phyloP scores from a whole-genome alignment of 2,888 invertebrate genomes.

The Cheilosia impressa region DNA sequence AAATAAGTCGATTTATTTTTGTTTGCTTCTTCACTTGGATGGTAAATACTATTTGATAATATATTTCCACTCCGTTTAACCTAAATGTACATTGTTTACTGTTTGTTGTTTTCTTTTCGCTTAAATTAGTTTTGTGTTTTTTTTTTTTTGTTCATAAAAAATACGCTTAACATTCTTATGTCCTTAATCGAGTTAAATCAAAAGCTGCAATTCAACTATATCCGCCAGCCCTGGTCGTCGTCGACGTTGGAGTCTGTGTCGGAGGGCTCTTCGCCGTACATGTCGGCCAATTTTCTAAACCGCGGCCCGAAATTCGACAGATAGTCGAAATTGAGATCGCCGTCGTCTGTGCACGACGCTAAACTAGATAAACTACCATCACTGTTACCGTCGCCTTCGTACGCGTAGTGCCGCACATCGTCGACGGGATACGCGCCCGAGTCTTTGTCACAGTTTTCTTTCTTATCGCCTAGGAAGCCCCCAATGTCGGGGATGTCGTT shows the following conservation, averaged over 20 bases:
- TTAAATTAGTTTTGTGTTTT: slow-evolving; percentile 5
- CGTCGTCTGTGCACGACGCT: slow-evolving; percentile 96
- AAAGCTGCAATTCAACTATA: slow-evolving; percentile 77
- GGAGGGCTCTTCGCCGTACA: slow-evolving; percentile 95
- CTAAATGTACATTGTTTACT: slow-evolving; percentile 57
- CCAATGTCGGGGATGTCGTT: slow-evolving; percentile 93
- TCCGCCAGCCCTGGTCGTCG: slow-evolving; percentile 92
- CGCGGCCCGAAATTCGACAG: slow-evolving; percentile 97
- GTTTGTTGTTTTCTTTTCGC: slow-evolving; percentile 27
- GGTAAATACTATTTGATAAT: slow-evolving; percentile 60
- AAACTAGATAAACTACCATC: slow-evolving; percentile 96
- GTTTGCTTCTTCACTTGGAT: slow-evolving; percentile 48
- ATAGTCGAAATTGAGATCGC: slow-evolving; percentile 97
- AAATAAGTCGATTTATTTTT: slow-evolving; percentile 57
- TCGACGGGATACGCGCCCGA: slow-evolving; percentile 96
- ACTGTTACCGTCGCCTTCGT: slow-evolving; percentile 97
- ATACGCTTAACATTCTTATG: slow-evolving; percentile 45
- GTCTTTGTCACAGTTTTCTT: slow-evolving; percentile 95
- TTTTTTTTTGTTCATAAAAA: slow-evolving; percentile 30
- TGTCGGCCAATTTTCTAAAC: slow-evolving; percentile 96
- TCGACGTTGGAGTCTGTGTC: slow-evolving; percentile 92
- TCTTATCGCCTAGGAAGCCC: slow-evolving; percentile 94
- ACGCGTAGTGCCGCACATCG: slow-evolving; percentile 98
- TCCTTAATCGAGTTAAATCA: slow-evolving; percentile 47
- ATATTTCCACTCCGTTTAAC: slow-evolving; percentile 58